Evolutionary conservation across 2,113 vertebrate species (phyloP), one percentile per base, ranked within the genome.

Genomic region (Dunckerocampus dactyliophorus): DNA sequence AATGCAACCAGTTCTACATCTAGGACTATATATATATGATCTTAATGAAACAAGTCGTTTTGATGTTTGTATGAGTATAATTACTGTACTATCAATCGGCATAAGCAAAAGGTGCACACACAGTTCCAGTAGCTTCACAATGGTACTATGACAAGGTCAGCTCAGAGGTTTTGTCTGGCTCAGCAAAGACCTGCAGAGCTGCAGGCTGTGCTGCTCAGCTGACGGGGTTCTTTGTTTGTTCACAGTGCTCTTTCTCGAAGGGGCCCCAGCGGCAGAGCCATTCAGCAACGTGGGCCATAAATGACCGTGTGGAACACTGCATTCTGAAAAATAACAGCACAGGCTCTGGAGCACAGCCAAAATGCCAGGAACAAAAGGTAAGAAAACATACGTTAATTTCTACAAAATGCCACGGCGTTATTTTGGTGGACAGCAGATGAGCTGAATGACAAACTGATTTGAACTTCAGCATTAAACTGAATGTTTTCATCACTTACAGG

Each of bases 351-450:
- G 51, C 42, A 51, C 64, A 77, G 85, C 80, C 87, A 91, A 89
- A 76, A 92, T 92, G 90, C 91, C 91, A 54, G 89, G 88, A 86
- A 86, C 88, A 51, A 92, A 91, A 91, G 90, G 90, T 90, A 75
- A 63, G 74, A 8, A 7, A 59, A 56, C 8, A 56, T 48, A 55
- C 62, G 59, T 14, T 0, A 0, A 19, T 45, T 39, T 2, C 7
- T 24, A 14, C 0, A 47, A 68, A 42, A 34, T 2, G 4, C 24
- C 24, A 5, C 5, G 2, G 19, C 11, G 15, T 19, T 48, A 48
- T 48, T 48, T n/a, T 48, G 22, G 21, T 37, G n/a, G 42, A 17
- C 39, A 12, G 4, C 28, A 55, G 3, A 24, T 17, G 24, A 48
- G 28, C 22, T 46, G 19, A 1, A 43, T 2, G 31, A n/a, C 9